Base-by-base conservation (phyloP, 2,888 invertebrate genomes). In the Aleiodes leptofemur region DNA sequence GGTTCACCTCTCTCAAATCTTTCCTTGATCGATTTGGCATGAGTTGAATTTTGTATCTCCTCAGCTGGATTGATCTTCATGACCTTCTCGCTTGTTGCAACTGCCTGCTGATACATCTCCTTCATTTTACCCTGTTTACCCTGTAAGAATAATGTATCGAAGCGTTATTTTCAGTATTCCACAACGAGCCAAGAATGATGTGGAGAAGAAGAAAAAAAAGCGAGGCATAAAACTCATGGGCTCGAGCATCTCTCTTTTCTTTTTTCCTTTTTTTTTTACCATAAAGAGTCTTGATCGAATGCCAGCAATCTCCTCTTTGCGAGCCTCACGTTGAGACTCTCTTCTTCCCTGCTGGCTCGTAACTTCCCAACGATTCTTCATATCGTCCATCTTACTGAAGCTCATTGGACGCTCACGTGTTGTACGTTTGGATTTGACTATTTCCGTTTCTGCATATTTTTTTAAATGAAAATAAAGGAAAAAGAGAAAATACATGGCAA, bases 61-160 rank as follows among this genome's bases (percentile, higher is more conserved):
- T 89, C 89, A 5, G 85, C 86, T 4, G 89, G 86, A 77, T 89
- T 89, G 78, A 86, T 88, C 83, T 89, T 89, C 55, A 88, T 88
- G 71, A 89, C 82, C 38, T 93, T 92, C 87, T 95, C 96, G 76
- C 95, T 95, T 83, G 95, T 96, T 82, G 94, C 93, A 0, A 97
- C 95, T 0, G 97, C 97, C 85, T 96, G 96, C 86, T 97, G 97
- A 87, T 97, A 97, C 92, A 96, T 94, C 86, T 97, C 97, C 87
- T 97, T 97, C 90, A 97, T 95, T 86, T 96, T 96, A 0, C 94
- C 96, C 90, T 96, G 96, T 87, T 96, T 96, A 11, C 96, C 96
- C 94, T 95, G 90, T 14, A 77, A 74, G 29, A 75, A 73, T 57
- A 75, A 55, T 68, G 70, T n/a, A 71, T 72, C 14, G 66, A 38